A percentile compares a stretch with the other conserved stretches of the same genome.
Evolutionary conservation across 2,113 vertebrate species (phyloP).

Genomic region (Hystrix brachyura): DNA sequence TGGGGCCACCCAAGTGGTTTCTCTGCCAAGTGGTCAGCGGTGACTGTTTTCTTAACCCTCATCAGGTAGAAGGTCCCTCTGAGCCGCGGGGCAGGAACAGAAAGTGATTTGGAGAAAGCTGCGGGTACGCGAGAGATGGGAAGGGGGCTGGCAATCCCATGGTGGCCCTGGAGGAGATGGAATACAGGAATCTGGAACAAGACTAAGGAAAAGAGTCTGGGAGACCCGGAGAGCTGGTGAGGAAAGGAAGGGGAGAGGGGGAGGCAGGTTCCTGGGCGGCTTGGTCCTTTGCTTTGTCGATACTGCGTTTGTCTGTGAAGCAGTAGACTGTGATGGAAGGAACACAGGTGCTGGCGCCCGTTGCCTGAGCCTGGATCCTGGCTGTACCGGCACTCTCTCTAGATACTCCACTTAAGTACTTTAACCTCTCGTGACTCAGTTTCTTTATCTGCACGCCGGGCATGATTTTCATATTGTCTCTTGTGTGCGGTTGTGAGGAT

Average conservation of each 20-base stretch:
- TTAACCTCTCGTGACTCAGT: background rate
- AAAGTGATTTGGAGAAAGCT: background rate
- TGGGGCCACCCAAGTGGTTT: background rate
- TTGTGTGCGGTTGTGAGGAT: accelerated
- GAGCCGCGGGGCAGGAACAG: background rate
- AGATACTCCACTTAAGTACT: background rate
- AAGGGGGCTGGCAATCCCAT: background rate
- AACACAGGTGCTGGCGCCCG: accelerated
- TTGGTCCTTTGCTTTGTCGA: background rate
- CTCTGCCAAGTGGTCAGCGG: background rate
- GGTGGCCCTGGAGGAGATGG: background rate
- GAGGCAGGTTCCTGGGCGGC: background rate
- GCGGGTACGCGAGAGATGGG: background rate
- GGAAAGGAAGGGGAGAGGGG: background rate
- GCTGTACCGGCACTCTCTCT: too few relatives aligned
- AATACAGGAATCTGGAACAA: background rate
- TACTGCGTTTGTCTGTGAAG: background rate
- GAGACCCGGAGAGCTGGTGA: too few relatives aligned
- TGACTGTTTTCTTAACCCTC: background rate
- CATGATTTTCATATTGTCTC: accelerated
- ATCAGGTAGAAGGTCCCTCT: too few relatives aligned
- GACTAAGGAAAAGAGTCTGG: background rate
- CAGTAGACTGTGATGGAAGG: accelerated
- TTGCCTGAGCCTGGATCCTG: background rate
- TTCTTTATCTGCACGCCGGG: accelerated